Conservation (phyloP, 2,113 vertebrate species). For the Lasiurus cinereus region DNA sequence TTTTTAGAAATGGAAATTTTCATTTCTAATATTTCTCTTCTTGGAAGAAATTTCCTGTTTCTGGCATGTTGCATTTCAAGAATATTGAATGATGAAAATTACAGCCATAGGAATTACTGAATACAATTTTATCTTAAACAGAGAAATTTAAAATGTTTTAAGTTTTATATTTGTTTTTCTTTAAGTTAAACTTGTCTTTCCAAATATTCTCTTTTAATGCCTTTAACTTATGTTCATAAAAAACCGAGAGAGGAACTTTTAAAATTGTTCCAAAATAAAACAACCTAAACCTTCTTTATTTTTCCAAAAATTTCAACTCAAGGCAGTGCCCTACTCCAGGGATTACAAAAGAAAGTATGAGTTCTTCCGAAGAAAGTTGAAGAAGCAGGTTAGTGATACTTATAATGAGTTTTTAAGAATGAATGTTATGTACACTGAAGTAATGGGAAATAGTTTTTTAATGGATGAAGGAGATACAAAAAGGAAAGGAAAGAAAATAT, state of each 20-base stretch:
- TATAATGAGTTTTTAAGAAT: neutral
- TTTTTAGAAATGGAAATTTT: slow-evolving; percentile 76
- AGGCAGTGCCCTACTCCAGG: slow-evolving; percentile 99
- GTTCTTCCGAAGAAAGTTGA: slow-evolving; percentile 98
- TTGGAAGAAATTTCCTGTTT: slow-evolving; percentile 69
- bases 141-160: slow-evolving; percentile 49
- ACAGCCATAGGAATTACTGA: slow-evolving; percentile 51
- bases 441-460: neutral
- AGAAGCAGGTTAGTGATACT: slow-evolving; percentile 93
- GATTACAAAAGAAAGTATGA: slow-evolving; percentile 99
- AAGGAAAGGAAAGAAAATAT: neutral
- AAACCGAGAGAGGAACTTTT: neutral
- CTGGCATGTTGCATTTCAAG: slow-evolving; percentile 66
- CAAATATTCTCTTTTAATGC: slow-evolving; percentile 50
- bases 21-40: slow-evolving; percentile 74
- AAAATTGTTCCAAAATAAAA: slow-evolving; percentile 56
- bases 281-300: slow-evolving; percentile 71
- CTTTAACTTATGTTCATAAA: slow-evolving; percentile 61
- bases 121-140: slow-evolving; percentile 64
- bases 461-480: neutral
- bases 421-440: neutral
- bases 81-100: slow-evolving; percentile 75
- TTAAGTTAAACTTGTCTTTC: slow-evolving; percentile 60
- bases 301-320: slow-evolving; percentile 65
- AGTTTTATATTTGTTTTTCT: slow-evolving; percentile 63